Base-by-base conservation (phyloP, 2,113 vertebrate genomes). In the Myotis lucifugus region DNA sequence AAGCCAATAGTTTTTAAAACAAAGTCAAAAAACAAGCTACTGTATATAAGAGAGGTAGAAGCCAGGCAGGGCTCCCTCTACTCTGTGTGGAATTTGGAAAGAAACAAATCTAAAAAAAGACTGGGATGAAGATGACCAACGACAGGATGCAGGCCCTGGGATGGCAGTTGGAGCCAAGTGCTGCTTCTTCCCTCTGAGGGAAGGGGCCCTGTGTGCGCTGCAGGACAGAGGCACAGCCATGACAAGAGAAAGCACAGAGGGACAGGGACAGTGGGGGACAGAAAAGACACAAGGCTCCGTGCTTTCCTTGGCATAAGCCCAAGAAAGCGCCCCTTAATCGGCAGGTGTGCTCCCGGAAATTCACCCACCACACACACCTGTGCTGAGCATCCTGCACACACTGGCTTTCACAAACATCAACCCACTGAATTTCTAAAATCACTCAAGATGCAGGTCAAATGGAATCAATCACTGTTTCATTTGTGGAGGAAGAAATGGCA, bases 1-100 rank as follows among this genome's bases (percentile, higher is more conserved):
- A 91, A 77, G 86, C 86, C 86, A 97, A 90, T 40, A 85, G 88
- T 94, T 96, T 97, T 97, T 95, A 94, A 98, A 98, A 95, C 67
- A 97, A 97, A 95, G 95, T 86, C 95, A 86, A 96, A 97, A 98
- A 98, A 93, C 91, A 95, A 90, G 90, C 72, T 94, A 88, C 89
- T 95, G 77, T 93, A 54, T 86, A n/a, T 78, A 94, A 96, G 29
- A 74, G 15, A 90, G 93, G 90, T 1, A 2, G 59, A n/a, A 85
- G 91, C 52, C 13, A 10, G 9, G 29, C 85, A 77, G 6, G 37
- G 90, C 93, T 90, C 5, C 48, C 94, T 82, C 77, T 82, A 5
- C 67, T 61, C 93, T 25, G 37, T 13, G 34, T 23, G 15, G 50
- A 34, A 78, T 93, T 56, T 42, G 72, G 32, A 59, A 54, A 90